Percentiles rank a stretch among this genome's conserved stretches.
phyloP scores from a whole-genome alignment of 37 sponge, comb jelly and placozoan species.

The Agelas oroides region DNA sequence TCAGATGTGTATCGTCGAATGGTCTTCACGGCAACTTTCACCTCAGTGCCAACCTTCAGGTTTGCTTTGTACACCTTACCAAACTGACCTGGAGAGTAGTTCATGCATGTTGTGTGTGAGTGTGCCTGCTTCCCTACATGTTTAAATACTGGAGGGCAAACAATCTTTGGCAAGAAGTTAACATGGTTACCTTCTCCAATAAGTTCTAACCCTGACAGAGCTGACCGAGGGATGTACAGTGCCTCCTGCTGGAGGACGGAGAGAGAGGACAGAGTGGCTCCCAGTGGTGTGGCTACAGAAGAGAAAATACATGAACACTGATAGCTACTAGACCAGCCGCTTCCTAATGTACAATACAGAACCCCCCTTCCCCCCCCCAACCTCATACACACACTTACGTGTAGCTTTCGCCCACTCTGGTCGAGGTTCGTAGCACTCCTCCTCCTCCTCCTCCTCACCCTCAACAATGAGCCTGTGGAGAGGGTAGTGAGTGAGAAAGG shows the following conservation, averaged over 20 bases:
- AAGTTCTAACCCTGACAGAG: too few relatives aligned
- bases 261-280: too few relatives aligned
- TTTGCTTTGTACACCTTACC: slow-evolving; percentile 55
- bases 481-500: slow-evolving; percentile 5
- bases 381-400: too few relatives aligned
- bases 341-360: too few relatives aligned
- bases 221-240: too few relatives aligned
- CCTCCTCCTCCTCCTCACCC: too few relatives aligned
- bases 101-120: background rate
- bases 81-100: slow-evolving; percentile 26
- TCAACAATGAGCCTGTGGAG: background rate
- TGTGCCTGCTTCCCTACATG: background rate
- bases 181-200: background rate
- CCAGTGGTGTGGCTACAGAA: background rate
- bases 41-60: background rate
- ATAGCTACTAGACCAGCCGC: too few relatives aligned
- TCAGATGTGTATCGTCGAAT: background rate
- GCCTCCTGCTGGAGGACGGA: too few relatives aligned
- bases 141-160: background rate
- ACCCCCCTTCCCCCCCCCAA: too few relatives aligned
- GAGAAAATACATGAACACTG: too few relatives aligned
- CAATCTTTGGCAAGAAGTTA: background rate
- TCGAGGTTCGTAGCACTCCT: too few relatives aligned
- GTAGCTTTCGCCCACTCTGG: too few relatives aligned
- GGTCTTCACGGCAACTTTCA: slow-evolving; percentile 30